Percentiles rank a stretch among this genome's conserved stretches.
Evolutionary conservation across 2,797 vertebrate species (phyloP).

Genomic region (Menidia menidia): DNA sequence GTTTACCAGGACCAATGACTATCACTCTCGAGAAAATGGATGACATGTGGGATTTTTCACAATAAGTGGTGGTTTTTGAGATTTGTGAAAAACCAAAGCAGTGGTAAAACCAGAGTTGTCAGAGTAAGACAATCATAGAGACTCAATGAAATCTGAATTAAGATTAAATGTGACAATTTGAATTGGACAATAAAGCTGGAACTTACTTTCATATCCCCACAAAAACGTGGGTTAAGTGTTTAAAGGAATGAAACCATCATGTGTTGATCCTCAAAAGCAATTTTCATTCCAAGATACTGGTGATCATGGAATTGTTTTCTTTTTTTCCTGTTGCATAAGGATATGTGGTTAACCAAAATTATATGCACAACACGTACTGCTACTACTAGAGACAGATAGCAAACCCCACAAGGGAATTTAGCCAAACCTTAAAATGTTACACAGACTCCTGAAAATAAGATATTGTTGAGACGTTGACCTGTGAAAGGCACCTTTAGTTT

Average conservation of each 20-base stretch:
- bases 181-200: conserved; percentile 22
- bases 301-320: conserved; percentile 13
- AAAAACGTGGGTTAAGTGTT: conserved; percentile 9
- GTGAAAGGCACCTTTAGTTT: conserved; percentile 15
- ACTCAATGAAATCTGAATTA: not conserved
- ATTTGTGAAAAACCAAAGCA: conserved; percentile 26
- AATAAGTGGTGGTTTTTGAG: conserved; percentile 12
- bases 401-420: conserved; percentile 15
- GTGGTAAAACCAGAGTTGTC: conserved; percentile 14
- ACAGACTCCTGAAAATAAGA: conserved; percentile 27
- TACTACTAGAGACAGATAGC: conserved; percentile 27
- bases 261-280: conserved; percentile 26
- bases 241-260: conserved; percentile 16
- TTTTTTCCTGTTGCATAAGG: conserved; percentile 34
- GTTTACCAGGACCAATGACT: conserved; percentile 28
- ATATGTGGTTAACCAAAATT: conserved; percentile 45
- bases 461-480: conserved; percentile 21
- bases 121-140: conserved; percentile 2
- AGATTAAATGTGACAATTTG: conserved; percentile 30
- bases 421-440: conserved; percentile 53
- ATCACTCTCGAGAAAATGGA: conserved; percentile 19
- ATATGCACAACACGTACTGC: conserved; percentile 25
- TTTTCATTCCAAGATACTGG: conserved; percentile 36
- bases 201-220: conserved; percentile 21
- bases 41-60: conserved; percentile 20